Conservation (phyloP, 2,797 vertebrate species). For the Lophotriccus pileatus region DNA sequence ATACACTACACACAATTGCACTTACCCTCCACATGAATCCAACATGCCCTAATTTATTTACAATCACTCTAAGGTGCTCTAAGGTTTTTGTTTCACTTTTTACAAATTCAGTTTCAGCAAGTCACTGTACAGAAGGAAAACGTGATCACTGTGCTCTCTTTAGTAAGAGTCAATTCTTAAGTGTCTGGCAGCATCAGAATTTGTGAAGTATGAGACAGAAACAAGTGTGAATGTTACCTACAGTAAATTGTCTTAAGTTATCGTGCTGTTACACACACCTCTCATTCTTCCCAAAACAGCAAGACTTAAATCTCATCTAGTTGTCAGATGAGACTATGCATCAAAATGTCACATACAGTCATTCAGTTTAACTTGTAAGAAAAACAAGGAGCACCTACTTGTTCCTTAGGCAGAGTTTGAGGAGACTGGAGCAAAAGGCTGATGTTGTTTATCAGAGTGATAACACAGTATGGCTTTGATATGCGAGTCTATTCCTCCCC, state of each 20-base stretch:
- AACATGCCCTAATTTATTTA: background rate
- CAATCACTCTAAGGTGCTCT: background rate
- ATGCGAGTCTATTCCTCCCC: background rate
- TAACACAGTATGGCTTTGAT: background rate
- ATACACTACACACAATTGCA: background rate
- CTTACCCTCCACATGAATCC: background rate
- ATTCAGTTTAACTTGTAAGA: background rate
- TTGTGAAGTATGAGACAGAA: background rate
- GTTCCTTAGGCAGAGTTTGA: background rate
- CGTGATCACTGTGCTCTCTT: background rate
- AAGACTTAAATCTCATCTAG: background rate
- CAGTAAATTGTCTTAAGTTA: background rate
- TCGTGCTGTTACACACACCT: background rate
- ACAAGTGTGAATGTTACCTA: background rate
- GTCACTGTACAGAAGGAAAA: background rate
- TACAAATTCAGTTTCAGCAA: background rate
- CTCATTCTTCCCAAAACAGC: background rate
- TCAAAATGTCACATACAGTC: background rate
- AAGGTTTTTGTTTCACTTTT: background rate
- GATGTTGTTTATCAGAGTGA: background rate
- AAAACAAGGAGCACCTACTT: background rate
- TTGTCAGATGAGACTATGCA: background rate
- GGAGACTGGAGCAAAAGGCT: background rate
- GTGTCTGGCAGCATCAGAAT: background rate
- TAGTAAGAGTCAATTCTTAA: background rate